Evolutionary conservation across 2,797 vertebrate species (phyloP).

Genomic region (Toxotes lorentzi): DNA sequence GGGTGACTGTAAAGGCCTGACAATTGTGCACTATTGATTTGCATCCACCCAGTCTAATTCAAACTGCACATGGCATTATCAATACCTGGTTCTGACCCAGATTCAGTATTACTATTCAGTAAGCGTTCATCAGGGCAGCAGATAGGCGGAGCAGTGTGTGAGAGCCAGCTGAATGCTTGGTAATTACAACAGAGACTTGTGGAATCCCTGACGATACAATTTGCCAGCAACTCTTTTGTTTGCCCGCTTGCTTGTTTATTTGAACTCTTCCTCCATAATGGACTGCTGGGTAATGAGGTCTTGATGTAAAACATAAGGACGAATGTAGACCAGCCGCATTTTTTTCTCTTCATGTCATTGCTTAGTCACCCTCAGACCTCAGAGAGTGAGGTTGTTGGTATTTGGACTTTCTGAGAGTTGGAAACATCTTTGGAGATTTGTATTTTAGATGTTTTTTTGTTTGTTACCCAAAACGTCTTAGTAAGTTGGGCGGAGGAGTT

Average conservation of each 20-base stretch:
- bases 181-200: constrained; percentile 77
- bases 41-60: constrained; percentile 71
- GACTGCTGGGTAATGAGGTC: constrained; percentile 59
- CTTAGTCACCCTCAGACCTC: neutral
- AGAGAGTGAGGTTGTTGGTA: neutral
- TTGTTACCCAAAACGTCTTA: neutral
- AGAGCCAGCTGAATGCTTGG: constrained; percentile 63
- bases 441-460: neutral
- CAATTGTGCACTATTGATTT: constrained; percentile 77
- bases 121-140: constrained; percentile 33
- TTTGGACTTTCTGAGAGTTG: neutral
- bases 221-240: constrained; percentile 65
- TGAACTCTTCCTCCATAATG: constrained; percentile 52
- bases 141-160: constrained; percentile 37
- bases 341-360: constrained; percentile 7
- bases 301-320: constrained; percentile 41
- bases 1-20: constrained; percentile 74
- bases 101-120: constrained; percentile 60
- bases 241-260: constrained; percentile 61
- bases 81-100: constrained; percentile 64
- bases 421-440: neutral
- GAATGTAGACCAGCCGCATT: constrained; percentile 3
- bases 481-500: neutral
- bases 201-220: constrained; percentile 59
- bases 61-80: constrained; percentile 76